Conservation (phyloP, 2,888 invertebrate species). For the Colletes collaris region DNA sequence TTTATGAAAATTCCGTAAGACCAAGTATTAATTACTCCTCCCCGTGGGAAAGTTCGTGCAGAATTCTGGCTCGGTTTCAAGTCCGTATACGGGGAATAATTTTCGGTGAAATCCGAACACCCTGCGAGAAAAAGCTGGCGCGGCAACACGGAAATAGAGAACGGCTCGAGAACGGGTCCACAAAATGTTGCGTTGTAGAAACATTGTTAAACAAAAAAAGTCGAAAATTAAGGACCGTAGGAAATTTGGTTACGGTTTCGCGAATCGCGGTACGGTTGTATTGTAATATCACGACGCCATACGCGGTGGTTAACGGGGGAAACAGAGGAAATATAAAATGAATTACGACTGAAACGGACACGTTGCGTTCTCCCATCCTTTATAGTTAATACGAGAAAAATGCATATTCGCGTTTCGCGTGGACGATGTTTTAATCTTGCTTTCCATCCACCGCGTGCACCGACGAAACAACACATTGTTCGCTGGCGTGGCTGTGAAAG, state of each 20-base stretch:
- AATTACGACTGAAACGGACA: slow-evolving; percentile 51
- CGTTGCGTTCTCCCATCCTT: slow-evolving; percentile 46
- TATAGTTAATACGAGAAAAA: slow-evolving; percentile 52
- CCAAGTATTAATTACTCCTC: not conserved
- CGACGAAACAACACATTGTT: slow-evolving; percentile 32
- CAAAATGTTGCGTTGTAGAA: slow-evolving; percentile 22
- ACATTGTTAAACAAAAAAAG: slow-evolving; percentile 35
- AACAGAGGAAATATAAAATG: slow-evolving; percentile 55
- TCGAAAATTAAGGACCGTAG: slow-evolving; percentile 44
- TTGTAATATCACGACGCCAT: slow-evolving; percentile 6
- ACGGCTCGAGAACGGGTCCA: slow-evolving; percentile 19
- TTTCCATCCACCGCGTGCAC: slow-evolving; percentile 15
- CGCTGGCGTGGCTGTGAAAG: not conserved
- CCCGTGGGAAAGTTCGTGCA: not conserved
- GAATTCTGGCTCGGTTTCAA: not conserved
- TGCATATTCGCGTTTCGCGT: slow-evolving; percentile 26
- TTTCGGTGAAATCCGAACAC: not conserved
- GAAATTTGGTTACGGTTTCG: slow-evolving; percentile 48
- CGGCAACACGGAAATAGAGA: slow-evolving; percentile 24
- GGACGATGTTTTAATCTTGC: slow-evolving; percentile 51
- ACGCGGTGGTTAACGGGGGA: slow-evolving; percentile 39
- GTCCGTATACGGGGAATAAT: not conserved
- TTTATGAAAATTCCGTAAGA: not conserved
- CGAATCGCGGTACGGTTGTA: slow-evolving; percentile 23
- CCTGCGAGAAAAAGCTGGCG: not conserved